phyloP scores from a whole-genome alignment of 1,140 invertebrate species.

The Trissolcus basalis region DNA sequence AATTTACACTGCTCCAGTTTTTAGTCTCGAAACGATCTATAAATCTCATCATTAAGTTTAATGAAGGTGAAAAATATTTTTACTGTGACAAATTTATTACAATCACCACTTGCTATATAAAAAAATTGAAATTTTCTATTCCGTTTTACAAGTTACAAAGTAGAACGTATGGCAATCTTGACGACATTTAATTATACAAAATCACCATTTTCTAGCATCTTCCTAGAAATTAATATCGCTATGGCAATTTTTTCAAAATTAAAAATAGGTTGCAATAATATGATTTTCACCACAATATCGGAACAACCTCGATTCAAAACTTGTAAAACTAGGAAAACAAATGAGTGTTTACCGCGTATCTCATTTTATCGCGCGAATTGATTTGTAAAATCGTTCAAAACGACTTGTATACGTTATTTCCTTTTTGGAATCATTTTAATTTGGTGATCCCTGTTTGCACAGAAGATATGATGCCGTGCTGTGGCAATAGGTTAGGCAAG shows the following conservation, averaged over 20 bases:
- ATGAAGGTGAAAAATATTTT: constrained; percentile 10
- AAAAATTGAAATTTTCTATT: neutral
- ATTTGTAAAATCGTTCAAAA: constrained; percentile 38
- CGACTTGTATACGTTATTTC: constrained; percentile 5
- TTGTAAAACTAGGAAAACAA: neutral
- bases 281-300: too few species aligned
- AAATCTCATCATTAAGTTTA: neutral
- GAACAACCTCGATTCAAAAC: neutral
- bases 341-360: neutral
- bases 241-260: too few species aligned
- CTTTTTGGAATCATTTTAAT: constrained; percentile 51
- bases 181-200: too few species aligned
- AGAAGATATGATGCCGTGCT: constrained; percentile 47
- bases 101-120: neutral
- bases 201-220: too few species aligned
- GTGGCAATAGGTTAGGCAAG: constrained; percentile 45
- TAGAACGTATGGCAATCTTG: neutral
- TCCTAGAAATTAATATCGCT: too few species aligned
- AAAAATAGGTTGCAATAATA: too few species aligned
- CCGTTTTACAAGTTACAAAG: neutral
- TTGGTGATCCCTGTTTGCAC: constrained; percentile 36
- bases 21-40: neutral
- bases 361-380: constrained; percentile 18
- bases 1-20: neutral
- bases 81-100: neutral